Base-by-base conservation (phyloP, 53 echinoderm and acorn worm genomes). In the Astropecten irregularis region DNA sequence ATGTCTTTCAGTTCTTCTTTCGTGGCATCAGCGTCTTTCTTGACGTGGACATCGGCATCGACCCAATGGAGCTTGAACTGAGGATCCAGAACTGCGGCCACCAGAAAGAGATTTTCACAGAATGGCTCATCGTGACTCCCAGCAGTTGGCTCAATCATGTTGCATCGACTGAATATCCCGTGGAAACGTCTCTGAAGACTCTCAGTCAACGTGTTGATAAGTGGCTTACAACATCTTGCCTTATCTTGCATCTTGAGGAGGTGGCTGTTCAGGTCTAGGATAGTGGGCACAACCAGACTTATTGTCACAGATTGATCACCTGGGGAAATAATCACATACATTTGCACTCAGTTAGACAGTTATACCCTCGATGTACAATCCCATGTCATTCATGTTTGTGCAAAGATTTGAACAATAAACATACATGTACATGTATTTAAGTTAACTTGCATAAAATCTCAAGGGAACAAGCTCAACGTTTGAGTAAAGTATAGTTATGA, bases 21-120 rank as follows among this genome's bases (percentile, higher is more conserved):
- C n/a, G n/a, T n/a, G n/a, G n/a, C n/a, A n/a, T n/a, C 23, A 11
- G 38, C 21, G 27, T 79, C 79, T 22, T 14, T 61, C 25, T 39
- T 39, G 25, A 22, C 40, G 33, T 30, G 2, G 0, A 85, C 73
- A 73, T 86, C 86, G 5, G 55, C 31, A n/a, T 86, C 86, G 9
- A 76, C 74, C 86, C 86, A 86, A 20, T 86, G 77, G 36, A 86
- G 23, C 35, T 47, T 52, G 50, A 54, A 86, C 52, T 76, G 66
- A 23, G 86, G 86, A 53, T 86, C 86, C 23, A 86, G 18, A 3
- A 86, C 76, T 35, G 76, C 37, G 15, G 73, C 19, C 13, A 76
- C 29, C 1, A 66, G 66, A 38, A 76, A 86, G 16, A 86, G 15
- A 15, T 86, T 64, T 15, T 86, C 86, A 23, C 21, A 53, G 64